Evolutionary conservation across 2,113 vertebrate genomes (phyloP).

Genomic region (Carollia perspicillata): DNA sequence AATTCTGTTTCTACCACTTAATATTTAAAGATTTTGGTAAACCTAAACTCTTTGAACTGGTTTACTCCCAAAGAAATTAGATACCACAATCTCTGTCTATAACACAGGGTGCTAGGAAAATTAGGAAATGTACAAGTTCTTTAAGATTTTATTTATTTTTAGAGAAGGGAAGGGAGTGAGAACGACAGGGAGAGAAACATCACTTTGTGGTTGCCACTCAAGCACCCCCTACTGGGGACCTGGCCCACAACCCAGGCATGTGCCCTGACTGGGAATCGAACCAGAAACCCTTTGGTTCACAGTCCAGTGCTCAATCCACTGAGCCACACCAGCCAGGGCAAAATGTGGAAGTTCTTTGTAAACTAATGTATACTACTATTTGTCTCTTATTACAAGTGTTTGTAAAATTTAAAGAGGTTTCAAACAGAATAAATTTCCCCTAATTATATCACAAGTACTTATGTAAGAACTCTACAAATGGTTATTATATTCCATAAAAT

Average conservation of each 20-base stretch:
- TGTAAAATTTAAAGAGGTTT: not conserved
- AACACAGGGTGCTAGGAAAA: not conserved
- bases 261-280: no score
- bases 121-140: not conserved
- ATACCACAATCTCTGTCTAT: not conserved
- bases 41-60: not conserved
- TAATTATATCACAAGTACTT: not conserved
- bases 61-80: not conserved
- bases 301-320: no score
- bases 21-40: not conserved
- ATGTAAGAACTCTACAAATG: not conserved
- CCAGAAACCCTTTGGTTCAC: no score
- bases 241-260: no score
- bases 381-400: not conserved
- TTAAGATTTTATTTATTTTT: no score
- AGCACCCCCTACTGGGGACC: no score
- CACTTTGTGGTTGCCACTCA: no score
- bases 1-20: not conserved
- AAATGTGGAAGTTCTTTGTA: not conserved
- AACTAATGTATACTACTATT: not conserved
- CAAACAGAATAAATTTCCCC: not conserved
- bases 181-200: no score
- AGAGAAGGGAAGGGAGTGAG: no score
- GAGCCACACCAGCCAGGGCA: no score
- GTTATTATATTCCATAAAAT: not conserved